A percentile compares a stretch with the other conserved stretches of the same genome.
phyloP scores from a whole-genome alignment of 1,140 invertebrate genomes.

The Drosophila sp. region DNA sequence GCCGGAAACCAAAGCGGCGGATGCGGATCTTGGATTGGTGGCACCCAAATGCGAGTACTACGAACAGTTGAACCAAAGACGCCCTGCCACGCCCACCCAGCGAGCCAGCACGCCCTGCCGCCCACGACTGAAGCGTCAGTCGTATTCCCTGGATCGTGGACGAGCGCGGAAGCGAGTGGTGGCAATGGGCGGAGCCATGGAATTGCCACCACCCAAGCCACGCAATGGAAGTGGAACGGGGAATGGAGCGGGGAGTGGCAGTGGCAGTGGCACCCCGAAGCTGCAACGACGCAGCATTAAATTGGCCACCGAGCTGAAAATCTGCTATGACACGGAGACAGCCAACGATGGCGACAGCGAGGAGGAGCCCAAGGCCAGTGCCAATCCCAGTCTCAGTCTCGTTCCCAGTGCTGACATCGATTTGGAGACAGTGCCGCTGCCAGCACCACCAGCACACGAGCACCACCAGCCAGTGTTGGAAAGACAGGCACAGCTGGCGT shows the following conservation, averaged over 20 bases:
- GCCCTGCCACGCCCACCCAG: slow-evolving; percentile 38
- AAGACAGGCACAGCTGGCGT: slow-evolving; percentile 42
- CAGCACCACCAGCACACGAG: slow-evolving; percentile 45
- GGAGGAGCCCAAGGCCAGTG: slow-evolving; percentile 57
- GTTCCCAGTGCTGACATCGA: slow-evolving; percentile 46
- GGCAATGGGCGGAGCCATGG: slow-evolving; percentile 34
- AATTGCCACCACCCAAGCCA: slow-evolving; percentile 73
- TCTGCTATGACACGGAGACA: slow-evolving; percentile 59
- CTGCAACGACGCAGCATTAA: slow-evolving; percentile 75
- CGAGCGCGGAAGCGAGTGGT: slow-evolving; percentile 46
- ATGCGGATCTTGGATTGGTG: slow-evolving; percentile 72
- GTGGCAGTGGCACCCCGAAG: slow-evolving; percentile 39
- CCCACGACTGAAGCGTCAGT: slow-evolving; percentile 59
- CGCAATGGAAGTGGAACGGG: slow-evolving; percentile 8
- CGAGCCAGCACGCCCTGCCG: slow-evolving; percentile 33
- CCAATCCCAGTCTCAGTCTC: neutral
- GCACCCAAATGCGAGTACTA: slow-evolving; percentile 76
- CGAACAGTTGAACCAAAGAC: slow-evolving; percentile 63
- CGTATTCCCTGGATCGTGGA: slow-evolving; percentile 71
- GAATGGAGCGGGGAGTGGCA: neutral
- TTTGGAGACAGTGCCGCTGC: slow-evolving; percentile 69
- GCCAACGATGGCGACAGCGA: slow-evolving; percentile 67
- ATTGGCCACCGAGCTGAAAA: slow-evolving; percentile 76
- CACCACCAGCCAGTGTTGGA: neutral
- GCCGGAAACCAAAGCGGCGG: slow-evolving; percentile 77